A percentile compares a stretch with the other conserved stretches of the same genome.
Conservation (phyloP, 2,113 vertebrate genomes). For the Henicopernis longicauda region DNA sequence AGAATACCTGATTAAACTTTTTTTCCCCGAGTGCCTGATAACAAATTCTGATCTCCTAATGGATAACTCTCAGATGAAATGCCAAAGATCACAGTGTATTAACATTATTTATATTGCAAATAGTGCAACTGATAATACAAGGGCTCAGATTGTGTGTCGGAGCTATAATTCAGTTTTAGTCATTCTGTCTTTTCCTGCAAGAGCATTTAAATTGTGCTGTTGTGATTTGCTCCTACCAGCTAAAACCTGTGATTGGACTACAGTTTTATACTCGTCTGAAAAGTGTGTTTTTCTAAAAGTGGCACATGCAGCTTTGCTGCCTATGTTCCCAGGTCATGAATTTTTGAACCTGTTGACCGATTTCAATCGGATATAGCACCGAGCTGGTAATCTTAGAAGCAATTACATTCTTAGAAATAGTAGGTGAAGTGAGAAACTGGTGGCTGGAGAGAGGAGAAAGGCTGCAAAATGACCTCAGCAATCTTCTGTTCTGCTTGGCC, state of each 20-base stretch:
- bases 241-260: not conserved
- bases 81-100: not conserved
- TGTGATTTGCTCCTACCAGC: not conserved
- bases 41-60: conserved; percentile 9
- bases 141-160: not conserved
- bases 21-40: not conserved
- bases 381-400: not conserved
- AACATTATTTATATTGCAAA: not conserved
- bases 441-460: not conserved
- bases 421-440: not conserved
- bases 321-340: not conserved
- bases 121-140: not conserved
- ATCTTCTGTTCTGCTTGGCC: not conserved
- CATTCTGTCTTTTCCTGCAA: not conserved
- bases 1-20: not conserved
- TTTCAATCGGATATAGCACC: not conserved
- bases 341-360: not conserved
- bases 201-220: not conserved
- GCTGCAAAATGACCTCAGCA: not conserved
- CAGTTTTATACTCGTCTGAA: not conserved
- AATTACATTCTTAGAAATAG: not conserved
- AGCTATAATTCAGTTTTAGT: not conserved
- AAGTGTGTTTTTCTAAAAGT: not conserved
- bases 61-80: not conserved
- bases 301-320: not conserved